phyloP scores from a whole-genome alignment of 64 coral and sea anemone genomes.

The Montipora sp. region DNA sequence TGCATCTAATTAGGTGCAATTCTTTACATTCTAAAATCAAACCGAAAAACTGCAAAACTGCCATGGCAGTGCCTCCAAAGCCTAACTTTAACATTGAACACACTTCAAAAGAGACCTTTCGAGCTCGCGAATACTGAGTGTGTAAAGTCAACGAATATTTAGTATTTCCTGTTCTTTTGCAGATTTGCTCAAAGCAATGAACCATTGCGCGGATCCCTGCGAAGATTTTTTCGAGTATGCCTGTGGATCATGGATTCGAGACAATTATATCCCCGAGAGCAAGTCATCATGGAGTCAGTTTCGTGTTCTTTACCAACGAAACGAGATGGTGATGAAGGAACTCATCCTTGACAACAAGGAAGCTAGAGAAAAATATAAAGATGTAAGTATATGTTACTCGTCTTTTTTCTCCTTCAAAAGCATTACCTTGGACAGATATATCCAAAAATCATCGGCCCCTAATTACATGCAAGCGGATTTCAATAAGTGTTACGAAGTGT shows the following conservation, averaged over 20 bases:
- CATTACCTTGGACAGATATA: too few species aligned
- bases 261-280: slow-evolving; percentile 76
- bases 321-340: slow-evolving; percentile 63
- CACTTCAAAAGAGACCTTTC: too few species aligned
- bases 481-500: too few species aligned
- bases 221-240: slow-evolving; percentile 90
- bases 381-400: slow-evolving; percentile 39
- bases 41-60: too few species aligned
- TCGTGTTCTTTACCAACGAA: slow-evolving; percentile 61
- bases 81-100: too few species aligned
- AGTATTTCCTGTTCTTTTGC: background rate
- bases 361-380: slow-evolving; percentile 65
- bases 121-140: too few species aligned
- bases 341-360: slow-evolving; percentile 45
- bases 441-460: too few species aligned
- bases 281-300: slow-evolving; percentile 86
- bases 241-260: slow-evolving; percentile 81
- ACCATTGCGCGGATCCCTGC: slow-evolving; percentile 68
- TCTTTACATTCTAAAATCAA: too few species aligned
- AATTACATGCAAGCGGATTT: too few species aligned
- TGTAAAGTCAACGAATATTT: background rate
- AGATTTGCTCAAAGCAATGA: slow-evolving; percentile 83
- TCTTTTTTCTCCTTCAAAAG: background rate
- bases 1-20: too few species aligned
- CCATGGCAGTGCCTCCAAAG: too few species aligned